Conservation (phyloP, 2,888 invertebrate species). For the Gnatocerus cornutus region DNA sequence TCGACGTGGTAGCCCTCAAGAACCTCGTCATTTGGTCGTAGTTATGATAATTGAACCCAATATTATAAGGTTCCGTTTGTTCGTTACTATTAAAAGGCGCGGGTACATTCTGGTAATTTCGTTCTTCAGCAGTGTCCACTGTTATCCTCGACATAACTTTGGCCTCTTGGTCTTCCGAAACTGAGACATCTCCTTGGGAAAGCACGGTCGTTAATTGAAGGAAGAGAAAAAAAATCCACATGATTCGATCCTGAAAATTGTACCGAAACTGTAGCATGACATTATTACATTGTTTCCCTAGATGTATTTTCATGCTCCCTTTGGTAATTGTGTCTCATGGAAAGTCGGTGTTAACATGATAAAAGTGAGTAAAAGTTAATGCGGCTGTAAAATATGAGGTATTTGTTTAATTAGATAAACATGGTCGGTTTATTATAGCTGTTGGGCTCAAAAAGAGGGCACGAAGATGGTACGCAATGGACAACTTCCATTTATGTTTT, state of each 20-base stretch:
- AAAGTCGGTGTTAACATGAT: neutral
- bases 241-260: neutral
- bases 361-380: neutral
- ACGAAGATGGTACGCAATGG: neutral
- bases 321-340: conserved; percentile 3
- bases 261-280: neutral
- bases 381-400: neutral
- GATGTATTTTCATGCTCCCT: neutral
- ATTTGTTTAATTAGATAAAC: neutral
- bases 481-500: too few species aligned
- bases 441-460: neutral
- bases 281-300: neutral
- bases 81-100: conserved; percentile 15
- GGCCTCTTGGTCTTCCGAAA: conserved; percentile 17
- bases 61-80: conserved; percentile 60
- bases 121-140: conserved; percentile 29
- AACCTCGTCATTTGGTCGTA: conserved; percentile 89
- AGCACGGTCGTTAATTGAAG: neutral
- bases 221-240: neutral
- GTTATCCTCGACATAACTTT: conserved; percentile 26
- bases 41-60: conserved; percentile 92
- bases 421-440: neutral
- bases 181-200: neutral
- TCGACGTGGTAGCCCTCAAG: conserved; percentile 84
- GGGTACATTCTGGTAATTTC: conserved; percentile 33